phyloP scores from a whole-genome alignment of 2,113 vertebrate genomes.

The Gavia stellata region DNA sequence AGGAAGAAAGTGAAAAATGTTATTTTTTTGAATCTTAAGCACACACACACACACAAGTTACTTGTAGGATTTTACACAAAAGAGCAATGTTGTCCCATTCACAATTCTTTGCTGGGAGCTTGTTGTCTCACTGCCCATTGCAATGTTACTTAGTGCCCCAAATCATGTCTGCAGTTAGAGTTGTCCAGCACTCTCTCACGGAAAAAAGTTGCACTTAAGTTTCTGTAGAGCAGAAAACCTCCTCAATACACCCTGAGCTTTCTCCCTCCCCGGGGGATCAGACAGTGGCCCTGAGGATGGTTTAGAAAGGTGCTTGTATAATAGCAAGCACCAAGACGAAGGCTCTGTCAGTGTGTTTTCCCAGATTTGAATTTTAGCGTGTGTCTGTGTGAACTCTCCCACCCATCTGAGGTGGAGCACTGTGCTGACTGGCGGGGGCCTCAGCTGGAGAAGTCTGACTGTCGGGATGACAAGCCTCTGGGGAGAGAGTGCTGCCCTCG shows the following conservation, averaged over 20 bases:
- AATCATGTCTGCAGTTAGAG: neutral
- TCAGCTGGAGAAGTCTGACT: neutral
- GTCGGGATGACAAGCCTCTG: neutral
- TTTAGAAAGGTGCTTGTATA: too few relatives aligned
- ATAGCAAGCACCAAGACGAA: too few relatives aligned
- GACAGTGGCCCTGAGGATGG: neutral
- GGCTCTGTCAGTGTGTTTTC: neutral
- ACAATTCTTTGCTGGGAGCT: neutral
- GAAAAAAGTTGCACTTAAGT: neutral
- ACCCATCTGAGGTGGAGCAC: neutral
- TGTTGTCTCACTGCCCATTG: neutral
- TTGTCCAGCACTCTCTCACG: neutral
- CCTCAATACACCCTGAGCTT: too few relatives aligned
- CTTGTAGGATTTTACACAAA: neutral
- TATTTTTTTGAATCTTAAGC: neutral
- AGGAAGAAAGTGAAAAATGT: neutral
- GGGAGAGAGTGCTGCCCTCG: neutral
- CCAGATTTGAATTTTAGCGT: neutral
- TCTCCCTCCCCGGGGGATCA: fast-evolving
- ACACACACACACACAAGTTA: too few relatives aligned
- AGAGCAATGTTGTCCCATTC: neutral
- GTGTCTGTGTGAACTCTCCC: neutral
- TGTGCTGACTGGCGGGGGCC: neutral
- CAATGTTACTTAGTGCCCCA: neutral
- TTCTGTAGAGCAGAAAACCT: neutral